Base-by-base conservation (phyloP, 2,888 invertebrate genomes). In the Sarcophaga carnaria region DNA sequence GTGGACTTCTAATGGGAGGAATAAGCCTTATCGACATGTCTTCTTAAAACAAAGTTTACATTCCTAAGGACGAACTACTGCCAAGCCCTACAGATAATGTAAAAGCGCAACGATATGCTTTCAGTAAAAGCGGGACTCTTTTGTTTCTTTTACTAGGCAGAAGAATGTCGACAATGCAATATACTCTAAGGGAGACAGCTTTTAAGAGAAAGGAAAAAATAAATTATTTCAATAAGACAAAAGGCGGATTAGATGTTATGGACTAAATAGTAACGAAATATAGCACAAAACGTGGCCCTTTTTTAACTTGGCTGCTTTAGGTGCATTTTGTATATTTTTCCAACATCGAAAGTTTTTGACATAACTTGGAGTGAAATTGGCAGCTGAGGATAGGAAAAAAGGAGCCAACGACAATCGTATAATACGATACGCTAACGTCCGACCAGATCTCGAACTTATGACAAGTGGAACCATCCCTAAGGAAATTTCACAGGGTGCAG, bases 281-380 rank as follows among this genome's bases (percentile, higher is more conserved):
- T n/a, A 67, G 37, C 3, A 67, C 20, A 0, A 67, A 47, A 45
- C n/a, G 67, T 67, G 47, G 17, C 67, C 4, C 3, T 67, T 59
- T 20, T 71, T 54, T 62, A 45, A 60, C 60, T 37, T 71, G 27
- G n/a, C 54, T 59, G 54, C 71, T 37, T 60, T 72, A 17, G 71
- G 37, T 17, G 3, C 60, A n/a, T 4, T 60, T 60, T 60, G 25
- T 27, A 27, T 5, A 27, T 27, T 27, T 6, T 27, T 25, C 3
- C 27, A 27, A 27, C n/a, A n/a, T n/a, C 3, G 25, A 1, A 3
- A 0, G 27, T 4, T 27, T 27, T 6, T 5, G 27, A 5, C 6
- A 27, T 27, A 0, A 4, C 27, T 84, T 84, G 4, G 66, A 47
- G 4, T 70, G n/a, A 2, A 20, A 69, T 14, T 84, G 76, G 45